phyloP scores from a whole-genome alignment of 2,113 vertebrate species.

The Bufo gargarizans region DNA sequence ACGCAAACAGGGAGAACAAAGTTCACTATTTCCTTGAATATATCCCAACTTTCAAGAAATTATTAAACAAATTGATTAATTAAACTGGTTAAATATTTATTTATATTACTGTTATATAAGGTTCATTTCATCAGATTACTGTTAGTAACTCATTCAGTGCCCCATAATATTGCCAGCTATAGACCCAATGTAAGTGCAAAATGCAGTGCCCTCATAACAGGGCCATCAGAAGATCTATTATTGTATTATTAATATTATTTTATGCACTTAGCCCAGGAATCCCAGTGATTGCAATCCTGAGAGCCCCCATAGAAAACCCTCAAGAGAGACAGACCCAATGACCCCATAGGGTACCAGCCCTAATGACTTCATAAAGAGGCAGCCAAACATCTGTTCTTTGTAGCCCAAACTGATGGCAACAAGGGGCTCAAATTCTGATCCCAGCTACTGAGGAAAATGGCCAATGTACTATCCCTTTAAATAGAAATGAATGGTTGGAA shows the following conservation, averaged over 20 bases:
- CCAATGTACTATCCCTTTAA: too few species aligned
- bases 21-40: neutral
- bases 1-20: neutral
- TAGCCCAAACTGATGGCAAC: too few species aligned
- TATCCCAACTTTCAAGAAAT: neutral
- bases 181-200: neutral
- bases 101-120: neutral
- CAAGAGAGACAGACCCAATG: too few species aligned
- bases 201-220: neutral
- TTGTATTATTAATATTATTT: too few species aligned
- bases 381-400: too few species aligned
- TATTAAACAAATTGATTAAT: slow-evolving; percentile 15
- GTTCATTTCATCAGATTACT: neutral
- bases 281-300: too few species aligned
- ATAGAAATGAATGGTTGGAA: too few species aligned
- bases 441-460: too few species aligned
- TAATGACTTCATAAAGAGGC: neutral
- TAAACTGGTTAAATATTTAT: slow-evolving; percentile 11
- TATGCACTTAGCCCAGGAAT: too few species aligned
- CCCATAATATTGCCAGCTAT: neutral
- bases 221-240: too few species aligned
- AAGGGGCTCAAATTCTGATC: too few species aligned
- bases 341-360: neutral
- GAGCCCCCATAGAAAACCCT: too few species aligned
- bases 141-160: neutral